Conservation (phyloP, 2,888 invertebrate species). For the Drosophila ustulata region DNA sequence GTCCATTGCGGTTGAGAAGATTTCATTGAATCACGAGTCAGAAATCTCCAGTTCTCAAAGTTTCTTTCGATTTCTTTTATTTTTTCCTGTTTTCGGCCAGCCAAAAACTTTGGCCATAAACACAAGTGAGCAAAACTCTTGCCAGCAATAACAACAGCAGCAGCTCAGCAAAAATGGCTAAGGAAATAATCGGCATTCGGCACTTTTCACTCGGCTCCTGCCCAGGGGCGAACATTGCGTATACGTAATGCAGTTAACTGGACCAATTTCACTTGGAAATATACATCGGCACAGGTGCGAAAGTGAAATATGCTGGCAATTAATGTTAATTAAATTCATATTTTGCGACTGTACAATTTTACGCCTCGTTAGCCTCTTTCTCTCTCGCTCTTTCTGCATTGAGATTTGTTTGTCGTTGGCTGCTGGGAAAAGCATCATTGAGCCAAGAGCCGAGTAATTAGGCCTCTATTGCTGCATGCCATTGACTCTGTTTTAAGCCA, state of each 20-base stretch:
- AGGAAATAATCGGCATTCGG: conserved; percentile 32
- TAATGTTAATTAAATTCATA: conserved; percentile 83
- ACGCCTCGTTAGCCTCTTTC: conserved; percentile 8
- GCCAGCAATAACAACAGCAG: conserved; percentile 34
- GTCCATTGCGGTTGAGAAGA: conserved; percentile 52
- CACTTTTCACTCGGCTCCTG: conserved; percentile 18
- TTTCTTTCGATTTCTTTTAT: not conserved
- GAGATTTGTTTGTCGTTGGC: not conserved
- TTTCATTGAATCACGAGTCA: conserved; percentile 55
- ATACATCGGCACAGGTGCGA: conserved; percentile 66
- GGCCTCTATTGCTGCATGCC: conserved; percentile 10
- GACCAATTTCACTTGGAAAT: conserved; percentile 57
- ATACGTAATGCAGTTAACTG: conserved; percentile 77
- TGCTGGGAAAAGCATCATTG: conserved; percentile 1
- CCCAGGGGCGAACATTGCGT: conserved; percentile 49
- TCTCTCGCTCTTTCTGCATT: not conserved
- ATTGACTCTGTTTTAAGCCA: conserved; percentile 24
- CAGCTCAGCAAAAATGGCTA: conserved; percentile 23
- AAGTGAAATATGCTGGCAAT: conserved; percentile 69
- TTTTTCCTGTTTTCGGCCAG: conserved; percentile 21
- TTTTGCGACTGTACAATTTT: conserved; percentile 55
- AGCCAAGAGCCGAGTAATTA: conserved; percentile 17
- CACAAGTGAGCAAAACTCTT: conserved; percentile 62
- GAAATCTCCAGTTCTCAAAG: conserved; percentile 60
- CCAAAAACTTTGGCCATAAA: conserved; percentile 68